Percentiles rank a stretch among this genome's conserved stretches.
Evolutionary conservation across 2,888 invertebrate species (phyloP).

Genomic region (Oasisia sp.): DNA sequence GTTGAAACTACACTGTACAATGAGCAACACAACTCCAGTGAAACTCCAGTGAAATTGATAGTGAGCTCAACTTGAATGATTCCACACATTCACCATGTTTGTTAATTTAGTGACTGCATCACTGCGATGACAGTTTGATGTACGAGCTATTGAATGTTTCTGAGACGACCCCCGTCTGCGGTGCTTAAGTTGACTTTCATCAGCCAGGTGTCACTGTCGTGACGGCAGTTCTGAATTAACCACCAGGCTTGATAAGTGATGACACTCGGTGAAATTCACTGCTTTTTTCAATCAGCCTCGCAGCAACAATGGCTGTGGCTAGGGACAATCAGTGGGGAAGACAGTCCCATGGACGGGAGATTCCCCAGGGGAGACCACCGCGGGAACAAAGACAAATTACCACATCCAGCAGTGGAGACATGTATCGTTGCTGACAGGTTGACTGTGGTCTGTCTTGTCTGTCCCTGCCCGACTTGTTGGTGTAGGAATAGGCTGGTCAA

Average conservation of each 20-base stretch:
- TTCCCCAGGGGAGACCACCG: not conserved
- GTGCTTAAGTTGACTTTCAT: constrained; percentile 13
- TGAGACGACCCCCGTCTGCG: not conserved
- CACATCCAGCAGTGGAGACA: not conserved
- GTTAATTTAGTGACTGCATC: not conserved
- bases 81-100: too few species aligned
- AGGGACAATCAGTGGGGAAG: not conserved
- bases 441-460: not conserved
- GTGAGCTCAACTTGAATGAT: too few species aligned
- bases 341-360: not conserved
- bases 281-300: constrained; percentile 1
- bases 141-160: not conserved
- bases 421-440: not conserved
- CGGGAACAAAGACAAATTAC: not conserved
- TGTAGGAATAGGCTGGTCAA: too few species aligned
- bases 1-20: too few species aligned
- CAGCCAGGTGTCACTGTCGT: not conserved
- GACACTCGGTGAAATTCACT: not conserved
- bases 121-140: not conserved
- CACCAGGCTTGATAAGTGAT: not conserved
- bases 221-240: not conserved
- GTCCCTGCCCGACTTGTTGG: not conserved
- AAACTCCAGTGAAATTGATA: too few species aligned
- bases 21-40: too few species aligned
- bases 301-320: not conserved